These are phyloP conservation scores for Lagothrix lagotricha DNA, from an alignment of 2,797 vertebrate genomes.

Conservation along the genomic window DNA sequence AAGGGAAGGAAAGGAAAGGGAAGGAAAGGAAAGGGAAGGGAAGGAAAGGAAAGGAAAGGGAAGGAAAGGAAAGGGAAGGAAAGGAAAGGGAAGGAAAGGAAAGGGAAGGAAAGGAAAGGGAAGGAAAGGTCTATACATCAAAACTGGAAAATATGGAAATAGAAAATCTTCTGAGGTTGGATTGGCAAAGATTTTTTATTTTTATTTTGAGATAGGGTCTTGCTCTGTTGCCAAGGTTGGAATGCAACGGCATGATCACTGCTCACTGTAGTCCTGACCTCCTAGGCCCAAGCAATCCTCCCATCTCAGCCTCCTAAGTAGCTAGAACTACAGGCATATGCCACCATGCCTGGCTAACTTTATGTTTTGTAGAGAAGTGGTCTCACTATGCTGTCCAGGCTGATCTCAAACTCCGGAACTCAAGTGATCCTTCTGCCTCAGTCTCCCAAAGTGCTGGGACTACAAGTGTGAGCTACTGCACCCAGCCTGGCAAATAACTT, in stretches of 20 bases:
- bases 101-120: too few relatives aligned
- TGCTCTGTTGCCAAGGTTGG: not conserved
- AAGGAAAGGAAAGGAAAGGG: too few relatives aligned
- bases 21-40: not conserved
- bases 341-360: too few relatives aligned
- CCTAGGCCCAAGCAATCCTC: too few relatives aligned
- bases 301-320: too few relatives aligned
- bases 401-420: not conserved
- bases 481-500: not conserved
- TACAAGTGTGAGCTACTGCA: not conserved
- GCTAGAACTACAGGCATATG: too few relatives aligned
- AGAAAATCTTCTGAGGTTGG: not conserved
- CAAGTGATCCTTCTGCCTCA: not conserved
- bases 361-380: too few relatives aligned
- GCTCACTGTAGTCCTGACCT: too few relatives aligned
- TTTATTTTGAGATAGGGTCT: not conserved
- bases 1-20: too few relatives aligned
- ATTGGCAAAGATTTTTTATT: not conserved
- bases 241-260: too few relatives aligned
- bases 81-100: too few relatives aligned
- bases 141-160: not conserved
- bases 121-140: not conserved
- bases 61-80: rapidly evolving
- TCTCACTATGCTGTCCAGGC: not conserved
- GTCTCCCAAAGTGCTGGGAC: not conserved